A percentile compares a stretch with the other conserved stretches of the same genome.
Evolutionary conservation across 1,140 invertebrate species (phyloP).

Genomic region (Drosophila jambulina): DNA sequence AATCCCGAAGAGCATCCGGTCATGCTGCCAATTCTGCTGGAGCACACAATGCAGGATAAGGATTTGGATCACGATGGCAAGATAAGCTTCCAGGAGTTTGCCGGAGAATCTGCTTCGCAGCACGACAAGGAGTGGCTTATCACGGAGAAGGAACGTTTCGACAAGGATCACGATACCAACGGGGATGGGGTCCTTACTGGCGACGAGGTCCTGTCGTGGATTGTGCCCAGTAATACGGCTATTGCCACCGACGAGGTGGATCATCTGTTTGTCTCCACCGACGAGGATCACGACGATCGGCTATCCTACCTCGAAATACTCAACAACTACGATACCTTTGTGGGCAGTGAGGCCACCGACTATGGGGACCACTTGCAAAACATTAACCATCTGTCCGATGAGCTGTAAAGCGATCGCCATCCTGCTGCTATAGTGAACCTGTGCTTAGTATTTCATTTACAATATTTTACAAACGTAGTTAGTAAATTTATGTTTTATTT

Average conservation of each 20-base stretch:
- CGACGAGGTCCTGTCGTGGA: constrained; percentile 94
- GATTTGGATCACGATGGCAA: constrained; percentile 93
- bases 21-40: constrained; percentile 94
- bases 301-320: constrained; percentile 95
- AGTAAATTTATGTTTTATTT: constrained; percentile 69
- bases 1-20: constrained; percentile 97
- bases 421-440: constrained; percentile 43
- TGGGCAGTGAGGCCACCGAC: constrained; percentile 98
- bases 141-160: constrained; percentile 96
- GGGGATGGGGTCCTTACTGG: constrained; percentile 92
- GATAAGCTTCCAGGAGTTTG: constrained; percentile 93
- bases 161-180: constrained; percentile 94
- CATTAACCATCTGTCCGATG: constrained; percentile 91
- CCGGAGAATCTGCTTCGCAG: constrained; percentile 90
- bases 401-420: constrained; percentile 87
- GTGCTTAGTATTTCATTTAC: constrained; percentile 60
- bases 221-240: constrained; percentile 96
- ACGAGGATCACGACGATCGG: constrained; percentile 94
- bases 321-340: constrained; percentile 95
- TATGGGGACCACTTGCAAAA: constrained; percentile 95
- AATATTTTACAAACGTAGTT: constrained; percentile 43
- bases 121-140: constrained; percentile 93
- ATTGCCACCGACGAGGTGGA: constrained; percentile 96
- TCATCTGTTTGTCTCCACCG: constrained; percentile 95
- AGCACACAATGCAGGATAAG: constrained; percentile 94